Evolutionary conservation across 2,888 invertebrate species (phyloP).

Genomic region (Perizoma flavofasciatum): DNA sequence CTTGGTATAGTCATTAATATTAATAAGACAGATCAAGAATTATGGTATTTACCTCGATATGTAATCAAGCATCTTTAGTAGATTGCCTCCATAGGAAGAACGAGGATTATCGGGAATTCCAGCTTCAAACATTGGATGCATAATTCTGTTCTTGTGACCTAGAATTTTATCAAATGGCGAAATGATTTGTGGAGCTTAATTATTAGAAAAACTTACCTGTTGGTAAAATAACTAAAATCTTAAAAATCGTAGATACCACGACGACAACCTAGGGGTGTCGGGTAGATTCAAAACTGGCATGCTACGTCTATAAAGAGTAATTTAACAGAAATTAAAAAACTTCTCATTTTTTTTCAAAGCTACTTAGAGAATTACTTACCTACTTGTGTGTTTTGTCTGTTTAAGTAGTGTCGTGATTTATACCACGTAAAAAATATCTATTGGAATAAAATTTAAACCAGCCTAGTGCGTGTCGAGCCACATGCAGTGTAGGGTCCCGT

Average conservation of each 20-base stretch:
- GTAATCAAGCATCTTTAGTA: slow-evolving; percentile 38
- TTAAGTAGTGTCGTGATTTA: too few species aligned
- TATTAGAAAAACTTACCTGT: slow-evolving; percentile 8
- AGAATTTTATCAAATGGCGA: slow-evolving; percentile 35
- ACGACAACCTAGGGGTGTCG: background rate
- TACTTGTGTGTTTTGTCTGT: too few species aligned
- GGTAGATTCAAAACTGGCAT: background rate
- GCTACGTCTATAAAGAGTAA: too few species aligned
- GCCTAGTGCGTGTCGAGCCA: too few species aligned
- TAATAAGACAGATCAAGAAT: too few species aligned
- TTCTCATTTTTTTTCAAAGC: too few species aligned
- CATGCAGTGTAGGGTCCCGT: too few species aligned
- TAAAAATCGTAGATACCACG: background rate
- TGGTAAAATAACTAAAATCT: slow-evolving; percentile 1
- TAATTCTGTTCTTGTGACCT: slow-evolving; percentile 72
- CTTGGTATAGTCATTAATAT: too few species aligned
- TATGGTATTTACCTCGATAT: slow-evolving; percentile 34
- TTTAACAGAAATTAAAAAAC: too few species aligned
- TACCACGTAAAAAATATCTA: too few species aligned
- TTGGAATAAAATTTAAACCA: too few species aligned
- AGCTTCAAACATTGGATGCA: slow-evolving; percentile 67
- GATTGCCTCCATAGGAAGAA: slow-evolving; percentile 29
- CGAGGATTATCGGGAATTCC: slow-evolving; percentile 27
- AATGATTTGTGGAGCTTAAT: background rate
- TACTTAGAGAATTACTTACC: too few species aligned